Conservation (phyloP, 2,113 vertebrate species). For the Sylvia atricapilla region DNA sequence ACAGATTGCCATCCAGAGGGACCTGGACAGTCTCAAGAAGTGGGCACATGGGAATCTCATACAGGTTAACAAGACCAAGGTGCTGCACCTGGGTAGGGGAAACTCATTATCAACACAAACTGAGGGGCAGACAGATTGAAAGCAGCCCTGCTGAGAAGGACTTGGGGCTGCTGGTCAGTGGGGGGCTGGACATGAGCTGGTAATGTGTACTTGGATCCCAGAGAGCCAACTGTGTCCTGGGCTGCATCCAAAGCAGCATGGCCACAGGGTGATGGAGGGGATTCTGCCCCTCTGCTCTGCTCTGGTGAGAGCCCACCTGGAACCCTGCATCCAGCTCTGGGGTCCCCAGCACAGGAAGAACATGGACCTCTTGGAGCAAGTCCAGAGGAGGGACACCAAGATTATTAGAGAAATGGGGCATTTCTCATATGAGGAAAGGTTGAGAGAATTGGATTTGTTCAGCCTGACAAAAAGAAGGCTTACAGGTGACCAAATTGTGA, state of each 20-base stretch:
- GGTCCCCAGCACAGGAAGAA: not conserved
- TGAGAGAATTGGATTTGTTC: not conserved
- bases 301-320: not conserved
- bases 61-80: fast-evolving
- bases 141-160: not conserved
- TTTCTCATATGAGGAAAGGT: not conserved
- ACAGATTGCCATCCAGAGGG: not conserved
- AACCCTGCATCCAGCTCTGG: not conserved
- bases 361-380: not conserved
- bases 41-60: too few relatives aligned
- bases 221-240: not conserved
- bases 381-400: too few relatives aligned
- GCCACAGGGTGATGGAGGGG: fast-evolving
- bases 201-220: not conserved
- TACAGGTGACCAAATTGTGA: not conserved
- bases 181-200: not conserved
- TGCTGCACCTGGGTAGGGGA: too few relatives aligned
- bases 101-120: fast-evolving
- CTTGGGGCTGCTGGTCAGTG: not conserved
- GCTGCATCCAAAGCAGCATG: fast-evolving
- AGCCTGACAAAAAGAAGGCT: not conserved
- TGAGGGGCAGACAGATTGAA: fast-evolving
- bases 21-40: not conserved
- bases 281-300: not conserved
- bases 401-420: not conserved